Percentiles rank a stretch among this genome's conserved stretches.
Evolutionary conservation across 2,888 invertebrate genomes (phyloP).

Genomic region (Tortrix viridana): DNA sequence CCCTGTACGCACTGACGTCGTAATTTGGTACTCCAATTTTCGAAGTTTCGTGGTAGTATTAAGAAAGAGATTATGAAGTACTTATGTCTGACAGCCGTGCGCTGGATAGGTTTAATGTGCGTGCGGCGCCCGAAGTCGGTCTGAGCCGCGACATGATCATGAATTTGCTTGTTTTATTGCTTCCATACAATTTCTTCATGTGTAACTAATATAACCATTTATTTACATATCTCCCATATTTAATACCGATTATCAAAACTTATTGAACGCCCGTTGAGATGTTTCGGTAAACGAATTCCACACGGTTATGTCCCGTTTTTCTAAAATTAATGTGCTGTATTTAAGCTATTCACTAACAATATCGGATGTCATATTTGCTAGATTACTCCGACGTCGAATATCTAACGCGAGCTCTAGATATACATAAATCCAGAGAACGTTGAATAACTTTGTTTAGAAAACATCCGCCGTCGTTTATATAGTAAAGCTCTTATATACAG

Average conservation of each 20-base stretch:
- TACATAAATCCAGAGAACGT: slow-evolving; percentile 49
- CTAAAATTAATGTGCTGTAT: not conserved
- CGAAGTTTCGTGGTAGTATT: slow-evolving; percentile 30
- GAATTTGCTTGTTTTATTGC: slow-evolving; percentile 71
- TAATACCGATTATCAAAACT: too few species aligned
- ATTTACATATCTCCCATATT: too few species aligned
- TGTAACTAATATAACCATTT: too few species aligned
- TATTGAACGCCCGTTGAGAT: too few species aligned
- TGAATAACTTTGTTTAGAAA: slow-evolving; percentile 60
- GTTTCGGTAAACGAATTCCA: too few species aligned
- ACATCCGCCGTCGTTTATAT: slow-evolving; percentile 54
- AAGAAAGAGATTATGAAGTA: slow-evolving; percentile 35
- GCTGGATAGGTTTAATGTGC: slow-evolving; percentile 47
- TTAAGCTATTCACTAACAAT: slow-evolving; percentile 36
- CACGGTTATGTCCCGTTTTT: too few species aligned
- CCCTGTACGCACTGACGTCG: slow-evolving; percentile 19
- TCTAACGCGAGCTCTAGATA: slow-evolving; percentile 38
- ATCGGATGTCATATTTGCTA: slow-evolving; percentile 45
- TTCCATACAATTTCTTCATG: slow-evolving; percentile 68
- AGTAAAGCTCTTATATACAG: slow-evolving; percentile 19
- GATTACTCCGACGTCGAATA: slow-evolving; percentile 44
- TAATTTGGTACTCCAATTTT: slow-evolving; percentile 29
- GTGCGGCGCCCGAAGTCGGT: slow-evolving; percentile 75
- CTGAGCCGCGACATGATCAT: slow-evolving; percentile 64
- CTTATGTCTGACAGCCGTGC: slow-evolving; percentile 17